These are phyloP conservation scores for Eupithecia exiguata DNA, from an alignment of 2,888 invertebrate species.

Conservation along the genomic window DNA sequence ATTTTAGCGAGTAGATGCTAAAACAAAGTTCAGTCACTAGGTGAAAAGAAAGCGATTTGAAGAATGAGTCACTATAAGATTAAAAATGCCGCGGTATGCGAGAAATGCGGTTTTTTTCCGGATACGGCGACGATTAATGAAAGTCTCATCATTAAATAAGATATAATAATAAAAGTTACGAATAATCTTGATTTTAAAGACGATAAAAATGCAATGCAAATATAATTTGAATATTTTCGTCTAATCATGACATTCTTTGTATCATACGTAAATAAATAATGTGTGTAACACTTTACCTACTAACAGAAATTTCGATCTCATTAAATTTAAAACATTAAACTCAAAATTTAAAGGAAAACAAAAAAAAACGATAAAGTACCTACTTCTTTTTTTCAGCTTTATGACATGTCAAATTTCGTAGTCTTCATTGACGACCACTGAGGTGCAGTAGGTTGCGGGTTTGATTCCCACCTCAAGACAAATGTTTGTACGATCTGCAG, in stretches of 20 bases:
- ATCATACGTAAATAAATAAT: no score
- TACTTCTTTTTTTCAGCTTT: no score
- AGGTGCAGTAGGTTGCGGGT: no score
- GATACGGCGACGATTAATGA: constrained; percentile 40
- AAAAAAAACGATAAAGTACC: no score
- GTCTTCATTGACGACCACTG: no score
- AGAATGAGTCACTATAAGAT: constrained; percentile 51
- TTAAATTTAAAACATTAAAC: neutral
- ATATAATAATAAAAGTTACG: constrained; percentile 13
- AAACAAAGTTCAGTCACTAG: constrained; percentile 33
- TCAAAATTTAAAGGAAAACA: no score
- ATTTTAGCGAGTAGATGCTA: constrained; percentile 28
- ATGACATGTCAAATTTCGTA: no score
- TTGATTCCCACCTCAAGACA: no score
- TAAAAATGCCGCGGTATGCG: constrained; percentile 47
- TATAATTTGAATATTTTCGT: neutral
- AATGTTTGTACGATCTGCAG: no score
- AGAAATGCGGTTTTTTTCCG: constrained; percentile 58
- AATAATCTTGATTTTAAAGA: neutral
- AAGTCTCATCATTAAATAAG: constrained; percentile 12
- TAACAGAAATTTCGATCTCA: neutral
- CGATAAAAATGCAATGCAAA: neutral
- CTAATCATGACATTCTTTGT: neutral
- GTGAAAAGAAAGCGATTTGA: constrained; percentile 58
- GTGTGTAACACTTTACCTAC: no score